phyloP scores from a whole-genome alignment of 2,113 vertebrate genomes.

The Laticauda colubrina region DNA sequence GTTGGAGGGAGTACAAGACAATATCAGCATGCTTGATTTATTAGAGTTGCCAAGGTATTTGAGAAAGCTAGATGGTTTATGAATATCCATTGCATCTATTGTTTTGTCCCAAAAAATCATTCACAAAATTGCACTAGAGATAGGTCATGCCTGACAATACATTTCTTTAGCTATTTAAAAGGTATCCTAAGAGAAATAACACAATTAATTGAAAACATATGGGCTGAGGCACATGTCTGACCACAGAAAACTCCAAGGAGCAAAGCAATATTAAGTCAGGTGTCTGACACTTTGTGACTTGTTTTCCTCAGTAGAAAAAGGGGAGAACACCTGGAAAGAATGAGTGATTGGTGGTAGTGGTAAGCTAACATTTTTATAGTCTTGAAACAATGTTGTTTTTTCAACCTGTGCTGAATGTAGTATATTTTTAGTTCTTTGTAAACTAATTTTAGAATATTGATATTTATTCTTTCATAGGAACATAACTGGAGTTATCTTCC shows the following conservation, averaged over 20 bases:
- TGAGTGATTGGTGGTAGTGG: constrained; percentile 12
- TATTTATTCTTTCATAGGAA: background rate
- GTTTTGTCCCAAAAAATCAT: constrained; percentile 33
- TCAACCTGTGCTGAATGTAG: constrained; percentile 33
- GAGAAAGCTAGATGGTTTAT: constrained; percentile 29
- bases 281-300: constrained; percentile 47
- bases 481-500: background rate
- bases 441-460: background rate
- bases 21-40: background rate
- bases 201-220: constrained; percentile 56
- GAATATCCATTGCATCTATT: constrained; percentile 11
- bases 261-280: constrained; percentile 43
- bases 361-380: constrained; percentile 31
- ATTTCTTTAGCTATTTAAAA: constrained; percentile 47
- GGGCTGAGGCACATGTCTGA: constrained; percentile 26
- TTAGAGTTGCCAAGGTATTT: background rate
- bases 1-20: background rate
- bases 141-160: constrained; percentile 25
- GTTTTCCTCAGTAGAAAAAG: constrained; percentile 50
- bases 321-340: constrained; percentile 45
- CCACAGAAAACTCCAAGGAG: constrained; percentile 37
- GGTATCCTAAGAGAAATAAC: constrained; percentile 50
- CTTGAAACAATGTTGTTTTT: constrained; percentile 16
- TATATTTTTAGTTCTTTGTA: constrained; percentile 25
- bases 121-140: constrained; percentile 10